phyloP scores from a whole-genome alignment of 2,113 vertebrate species.

The Polyodon spathula region DNA sequence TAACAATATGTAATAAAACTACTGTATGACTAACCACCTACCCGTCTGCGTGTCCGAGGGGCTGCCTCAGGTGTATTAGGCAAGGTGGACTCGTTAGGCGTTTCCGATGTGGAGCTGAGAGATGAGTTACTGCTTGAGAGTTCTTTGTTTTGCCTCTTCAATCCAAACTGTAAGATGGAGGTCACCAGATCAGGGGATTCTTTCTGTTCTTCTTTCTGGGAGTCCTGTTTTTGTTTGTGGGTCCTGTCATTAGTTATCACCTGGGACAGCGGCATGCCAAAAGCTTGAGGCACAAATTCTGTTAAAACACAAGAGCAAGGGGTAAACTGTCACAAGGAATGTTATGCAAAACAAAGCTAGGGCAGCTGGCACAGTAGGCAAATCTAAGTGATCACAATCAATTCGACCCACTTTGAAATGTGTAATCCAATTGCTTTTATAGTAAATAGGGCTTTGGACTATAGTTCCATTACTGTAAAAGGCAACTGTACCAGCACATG shows the following conservation, averaged over 20 bases:
- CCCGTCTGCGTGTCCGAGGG: conserved; percentile 72
- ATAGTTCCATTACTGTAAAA: too few relatives aligned
- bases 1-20: not conserved
- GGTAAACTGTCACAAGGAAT: not conserved
- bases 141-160: conserved; percentile 79
- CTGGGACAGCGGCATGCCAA: conserved; percentile 87
- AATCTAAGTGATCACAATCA: not conserved
- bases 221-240: conserved; percentile 81
- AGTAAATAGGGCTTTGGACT: too few relatives aligned
- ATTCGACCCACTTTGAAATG: too few relatives aligned
- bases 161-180: conserved; percentile 77
- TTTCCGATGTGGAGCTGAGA: conserved; percentile 94
- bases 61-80: conserved; percentile 70
- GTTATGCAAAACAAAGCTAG: conserved; percentile 4
- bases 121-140: conserved; percentile 98
- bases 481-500: too few relatives aligned
- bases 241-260: conserved; percentile 89
- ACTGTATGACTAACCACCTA: conserved; percentile 39
- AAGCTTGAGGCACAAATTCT: conserved; percentile 84
- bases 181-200: conserved; percentile 75
- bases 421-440: not conserved
- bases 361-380: conserved; percentile 22
- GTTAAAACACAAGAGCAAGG: conserved; percentile 25
- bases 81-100: conserved; percentile 72
- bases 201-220: conserved; percentile 71